Percentiles rank a stretch among this genome's conserved stretches.
These are phyloP conservation scores for Pseudois nayaur DNA, from an alignment of 2,113 vertebrate genomes.

Conservation along the genomic window DNA sequence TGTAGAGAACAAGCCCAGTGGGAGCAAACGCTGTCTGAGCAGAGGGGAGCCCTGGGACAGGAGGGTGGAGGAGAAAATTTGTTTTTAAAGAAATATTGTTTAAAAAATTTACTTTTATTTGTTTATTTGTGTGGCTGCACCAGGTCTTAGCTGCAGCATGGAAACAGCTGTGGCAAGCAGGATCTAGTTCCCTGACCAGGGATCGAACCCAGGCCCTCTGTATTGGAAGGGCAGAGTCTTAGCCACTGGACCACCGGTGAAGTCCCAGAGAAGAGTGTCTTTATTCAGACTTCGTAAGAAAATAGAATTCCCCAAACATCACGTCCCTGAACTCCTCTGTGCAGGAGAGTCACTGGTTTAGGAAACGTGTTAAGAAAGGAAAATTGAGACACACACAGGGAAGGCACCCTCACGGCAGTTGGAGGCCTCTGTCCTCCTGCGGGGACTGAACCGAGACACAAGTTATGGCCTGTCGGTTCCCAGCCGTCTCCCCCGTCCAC, in stretches of 20 bases:
- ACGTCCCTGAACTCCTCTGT: not conserved
- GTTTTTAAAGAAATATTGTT: not conserved
- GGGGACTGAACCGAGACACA: not conserved
- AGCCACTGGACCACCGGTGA: not conserved
- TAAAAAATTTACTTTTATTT: not conserved
- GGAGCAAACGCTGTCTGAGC: too few relatives aligned
- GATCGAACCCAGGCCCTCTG: not conserved
- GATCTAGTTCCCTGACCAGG: not conserved
- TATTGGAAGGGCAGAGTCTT: not conserved
- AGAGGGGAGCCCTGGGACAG: not conserved
- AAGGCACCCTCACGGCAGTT: not conserved
- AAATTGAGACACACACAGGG: not conserved
- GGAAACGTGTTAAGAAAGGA: not conserved
- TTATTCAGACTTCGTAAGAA: not conserved
- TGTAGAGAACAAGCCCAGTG: not conserved
- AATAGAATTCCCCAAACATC: not conserved
- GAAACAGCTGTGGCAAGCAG: not conserved
- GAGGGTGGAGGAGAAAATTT: not conserved
- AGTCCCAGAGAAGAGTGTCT: not conserved
- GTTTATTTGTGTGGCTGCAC: not conserved
- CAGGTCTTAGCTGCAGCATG: not conserved
- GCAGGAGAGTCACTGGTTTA: conserved; percentile 21
- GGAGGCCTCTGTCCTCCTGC: not conserved
- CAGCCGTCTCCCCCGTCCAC: conserved; percentile 35
- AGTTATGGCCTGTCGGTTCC: conserved; percentile 57